These are phyloP conservation scores for Drosophila dunni DNA, from an alignment of 1,140 invertebrate genomes.

Conservation along the genomic window DNA sequence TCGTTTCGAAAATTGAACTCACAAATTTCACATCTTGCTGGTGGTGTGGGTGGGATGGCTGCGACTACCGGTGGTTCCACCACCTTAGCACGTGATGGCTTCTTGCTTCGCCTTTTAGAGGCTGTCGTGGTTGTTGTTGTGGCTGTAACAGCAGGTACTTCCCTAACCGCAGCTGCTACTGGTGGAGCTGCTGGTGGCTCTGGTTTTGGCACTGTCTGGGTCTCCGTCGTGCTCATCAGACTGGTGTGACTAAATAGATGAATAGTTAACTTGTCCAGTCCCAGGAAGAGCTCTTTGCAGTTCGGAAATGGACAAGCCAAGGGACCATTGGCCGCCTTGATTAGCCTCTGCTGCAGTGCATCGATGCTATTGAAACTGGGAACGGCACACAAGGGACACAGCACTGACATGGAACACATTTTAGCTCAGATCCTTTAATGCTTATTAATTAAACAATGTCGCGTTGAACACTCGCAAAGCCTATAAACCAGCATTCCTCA, in stretches of 20 bases:
- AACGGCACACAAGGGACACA: slow-evolving; percentile 91
- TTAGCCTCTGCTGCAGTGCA: slow-evolving; percentile 89
- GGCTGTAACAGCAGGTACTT: neutral
- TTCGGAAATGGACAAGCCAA: slow-evolving; percentile 88
- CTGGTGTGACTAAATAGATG: slow-evolving; percentile 90
- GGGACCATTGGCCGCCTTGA: slow-evolving; percentile 90
- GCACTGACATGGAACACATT: slow-evolving; percentile 88
- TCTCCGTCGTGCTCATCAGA: slow-evolving; percentile 48
- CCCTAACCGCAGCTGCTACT: slow-evolving; percentile 1
- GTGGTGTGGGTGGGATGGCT: slow-evolving; percentile 14
- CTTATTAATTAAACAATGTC: neutral
- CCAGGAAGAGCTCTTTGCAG: slow-evolving; percentile 89
- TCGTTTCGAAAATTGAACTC: slow-evolving; percentile 89
- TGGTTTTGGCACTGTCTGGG: slow-evolving; percentile 5
- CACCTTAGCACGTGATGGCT: slow-evolving; percentile 50
- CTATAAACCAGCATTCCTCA: slow-evolving; percentile 17
- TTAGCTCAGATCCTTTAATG: slow-evolving; percentile 17
- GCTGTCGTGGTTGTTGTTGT: neutral
- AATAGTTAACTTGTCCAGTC: slow-evolving; percentile 93
- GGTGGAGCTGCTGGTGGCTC: neutral
- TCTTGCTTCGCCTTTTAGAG: slow-evolving; percentile 55
- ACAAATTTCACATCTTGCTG: slow-evolving; percentile 88
- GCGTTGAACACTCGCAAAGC: neutral
- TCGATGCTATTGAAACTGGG: slow-evolving; percentile 89
- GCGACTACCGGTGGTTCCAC: slow-evolving; percentile 17